Evolutionary conservation across 2,888 invertebrate genomes (phyloP).

Genomic region (Allacma fusca): DNA sequence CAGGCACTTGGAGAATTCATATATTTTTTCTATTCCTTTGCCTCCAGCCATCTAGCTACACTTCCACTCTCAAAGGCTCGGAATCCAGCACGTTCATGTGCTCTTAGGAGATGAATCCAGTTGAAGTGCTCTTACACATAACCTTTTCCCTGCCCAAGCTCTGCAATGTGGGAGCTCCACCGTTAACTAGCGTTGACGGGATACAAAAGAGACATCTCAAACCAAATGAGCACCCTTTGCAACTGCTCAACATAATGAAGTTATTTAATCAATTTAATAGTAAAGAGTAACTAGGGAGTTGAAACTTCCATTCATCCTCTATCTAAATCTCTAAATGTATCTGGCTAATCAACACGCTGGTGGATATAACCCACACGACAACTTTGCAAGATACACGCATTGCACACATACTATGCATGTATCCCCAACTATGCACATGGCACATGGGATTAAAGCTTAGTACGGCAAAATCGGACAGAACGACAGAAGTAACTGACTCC

Average conservation of each 20-base stretch:
- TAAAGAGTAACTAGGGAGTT: neutral
- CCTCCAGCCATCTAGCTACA: neutral
- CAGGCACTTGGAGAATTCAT: neutral
- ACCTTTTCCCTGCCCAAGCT: neutral
- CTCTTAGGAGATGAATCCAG: neutral
- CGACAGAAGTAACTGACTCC: neutral
- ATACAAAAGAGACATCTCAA: neutral
- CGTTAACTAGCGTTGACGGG: no score
- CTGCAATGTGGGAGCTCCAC: no score
- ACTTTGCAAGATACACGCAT: neutral
- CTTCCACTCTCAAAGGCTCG: neutral
- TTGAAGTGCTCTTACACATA: neutral
- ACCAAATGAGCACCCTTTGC: neutral
- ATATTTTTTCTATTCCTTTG: neutral
- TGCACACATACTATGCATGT: no score
- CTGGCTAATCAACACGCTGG: neutral
- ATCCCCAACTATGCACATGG: no score
- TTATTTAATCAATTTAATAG: conserved; percentile 6
- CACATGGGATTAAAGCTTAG: neutral
- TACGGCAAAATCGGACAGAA: neutral
- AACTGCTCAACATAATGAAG: neutral
- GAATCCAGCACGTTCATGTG: neutral
- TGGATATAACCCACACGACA: neutral
- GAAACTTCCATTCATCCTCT: neutral
- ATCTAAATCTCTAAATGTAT: neutral